Evolutionary conservation across 2,113 vertebrate genomes (phyloP).

Genomic region (Scomber japonicus): DNA sequence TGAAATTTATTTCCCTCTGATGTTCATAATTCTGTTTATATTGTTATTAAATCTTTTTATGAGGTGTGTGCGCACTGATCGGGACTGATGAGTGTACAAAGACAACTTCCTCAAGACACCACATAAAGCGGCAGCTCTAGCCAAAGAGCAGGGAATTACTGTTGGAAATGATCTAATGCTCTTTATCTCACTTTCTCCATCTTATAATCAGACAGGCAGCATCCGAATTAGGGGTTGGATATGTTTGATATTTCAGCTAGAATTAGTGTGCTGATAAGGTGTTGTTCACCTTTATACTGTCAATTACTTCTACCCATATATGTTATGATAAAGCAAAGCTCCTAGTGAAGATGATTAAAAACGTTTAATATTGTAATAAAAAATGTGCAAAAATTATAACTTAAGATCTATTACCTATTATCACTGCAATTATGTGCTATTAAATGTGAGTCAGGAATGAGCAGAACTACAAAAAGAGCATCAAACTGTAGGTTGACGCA

Average conservation of each 20-base stretch:
- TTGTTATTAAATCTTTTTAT: constrained; percentile 47
- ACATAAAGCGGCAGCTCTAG: constrained; percentile 38
- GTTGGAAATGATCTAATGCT: background rate
- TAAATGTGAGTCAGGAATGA: constrained; percentile 42
- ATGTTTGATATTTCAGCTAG: constrained; percentile 20
- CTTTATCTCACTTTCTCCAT: background rate
- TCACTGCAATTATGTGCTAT: constrained; percentile 42
- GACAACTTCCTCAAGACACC: constrained; percentile 26
- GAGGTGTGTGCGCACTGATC: constrained; percentile 28
- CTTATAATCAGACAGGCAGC: background rate
- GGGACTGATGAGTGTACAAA: constrained; percentile 26
- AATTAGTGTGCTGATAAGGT: background rate
- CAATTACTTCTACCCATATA: background rate
- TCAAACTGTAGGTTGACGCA: constrained; percentile 63
- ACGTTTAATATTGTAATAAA: constrained; percentile 1
- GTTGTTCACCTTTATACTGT: background rate
- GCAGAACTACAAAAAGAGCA: constrained; percentile 62
- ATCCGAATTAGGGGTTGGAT: background rate
- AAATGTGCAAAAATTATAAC: constrained; percentile 27
- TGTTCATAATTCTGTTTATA: constrained; percentile 44
- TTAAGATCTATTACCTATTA: constrained; percentile 8
- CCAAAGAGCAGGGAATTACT: constrained; percentile 5
- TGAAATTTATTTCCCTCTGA: constrained; percentile 24
- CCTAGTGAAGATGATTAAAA: background rate
- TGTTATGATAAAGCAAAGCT: background rate